Conservation (phyloP, 2,888 invertebrate genomes). For the Schizaphis graminum region DNA sequence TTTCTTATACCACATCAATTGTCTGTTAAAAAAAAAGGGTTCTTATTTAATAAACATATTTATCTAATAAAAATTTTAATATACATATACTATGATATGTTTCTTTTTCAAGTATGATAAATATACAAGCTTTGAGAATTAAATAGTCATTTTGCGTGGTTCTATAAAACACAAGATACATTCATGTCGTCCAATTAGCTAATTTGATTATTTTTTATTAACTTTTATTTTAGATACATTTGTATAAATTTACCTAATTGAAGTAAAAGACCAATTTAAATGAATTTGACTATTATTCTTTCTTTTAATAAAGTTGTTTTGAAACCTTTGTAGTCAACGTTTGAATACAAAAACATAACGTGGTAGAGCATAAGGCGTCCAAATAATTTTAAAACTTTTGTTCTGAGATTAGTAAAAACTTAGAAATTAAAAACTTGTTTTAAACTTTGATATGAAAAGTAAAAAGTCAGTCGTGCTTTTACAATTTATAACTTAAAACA, state of each 20-base stretch:
- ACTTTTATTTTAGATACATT: neutral
- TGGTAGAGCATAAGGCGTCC: neutral
- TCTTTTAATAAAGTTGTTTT: neutral
- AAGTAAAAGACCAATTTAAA: neutral
- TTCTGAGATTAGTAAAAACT: slow-evolving; percentile 20
- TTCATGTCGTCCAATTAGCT: neutral
- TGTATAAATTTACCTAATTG: neutral
- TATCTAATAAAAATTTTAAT: neutral
- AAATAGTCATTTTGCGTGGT: neutral
- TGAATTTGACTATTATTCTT: neutral
- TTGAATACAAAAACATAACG: neutral
- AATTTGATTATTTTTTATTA: neutral
- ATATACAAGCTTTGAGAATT: neutral
- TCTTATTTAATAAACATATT: slow-evolving; percentile 13
- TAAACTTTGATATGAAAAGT: slow-evolving; percentile 32
- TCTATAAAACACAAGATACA: neutral
- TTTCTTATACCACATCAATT: neutral
- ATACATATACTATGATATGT: neutral
- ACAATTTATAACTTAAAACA: neutral
- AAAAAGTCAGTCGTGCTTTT: slow-evolving; percentile 1
- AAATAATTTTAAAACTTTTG: slow-evolving; percentile 54
- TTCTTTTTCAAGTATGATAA: neutral
- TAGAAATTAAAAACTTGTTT: slow-evolving; percentile 18
- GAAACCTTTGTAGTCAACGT: neutral
- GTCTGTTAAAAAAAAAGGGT: neutral